Evolutionary conservation across 2,113 vertebrate species (phyloP).

Genomic region (Rhadina sibilatrix): DNA sequence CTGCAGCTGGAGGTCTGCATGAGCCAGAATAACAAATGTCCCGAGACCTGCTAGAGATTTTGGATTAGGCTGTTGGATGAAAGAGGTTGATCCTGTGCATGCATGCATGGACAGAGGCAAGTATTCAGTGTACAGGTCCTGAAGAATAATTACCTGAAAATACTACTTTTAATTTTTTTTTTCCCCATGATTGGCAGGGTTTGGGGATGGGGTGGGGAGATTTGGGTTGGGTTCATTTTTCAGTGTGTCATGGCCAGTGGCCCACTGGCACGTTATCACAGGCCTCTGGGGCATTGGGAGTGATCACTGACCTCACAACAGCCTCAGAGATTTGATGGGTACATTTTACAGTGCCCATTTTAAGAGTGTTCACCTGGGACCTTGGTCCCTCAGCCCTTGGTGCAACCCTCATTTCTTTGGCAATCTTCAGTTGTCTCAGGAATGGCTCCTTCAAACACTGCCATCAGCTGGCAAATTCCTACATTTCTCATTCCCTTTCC

Average conservation of each 20-base stretch:
- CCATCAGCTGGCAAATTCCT: conserved; percentile 60
- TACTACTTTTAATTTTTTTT: not conserved
- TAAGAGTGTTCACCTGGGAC: not conserved
- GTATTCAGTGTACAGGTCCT: not conserved
- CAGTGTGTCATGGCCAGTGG: not conserved
- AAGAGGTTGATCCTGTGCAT: not conserved
- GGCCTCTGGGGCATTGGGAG: not conserved
- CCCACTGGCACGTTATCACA: not conserved
- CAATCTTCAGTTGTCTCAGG: not conserved
- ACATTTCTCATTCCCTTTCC: not conserved
- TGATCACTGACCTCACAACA: not conserved
- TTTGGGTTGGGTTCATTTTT: not conserved
- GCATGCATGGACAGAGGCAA: not conserved
- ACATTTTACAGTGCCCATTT: not conserved
- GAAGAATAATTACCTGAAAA: not conserved
- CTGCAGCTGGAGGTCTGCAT: conserved; percentile 39
- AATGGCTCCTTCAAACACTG: conserved; percentile 43
- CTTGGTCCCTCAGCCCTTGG: not conserved
- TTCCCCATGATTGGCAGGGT: not conserved
- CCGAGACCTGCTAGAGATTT: not conserved
- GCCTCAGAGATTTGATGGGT: not conserved
- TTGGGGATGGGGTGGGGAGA: not conserved
- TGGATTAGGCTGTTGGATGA: not conserved
- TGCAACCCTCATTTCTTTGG: not conserved
- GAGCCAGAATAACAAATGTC: conserved; percentile 19